These are phyloP conservation scores for Porites evermanni DNA, from an alignment of 92 coral and sea anemone species.

Conservation along the genomic window DNA sequence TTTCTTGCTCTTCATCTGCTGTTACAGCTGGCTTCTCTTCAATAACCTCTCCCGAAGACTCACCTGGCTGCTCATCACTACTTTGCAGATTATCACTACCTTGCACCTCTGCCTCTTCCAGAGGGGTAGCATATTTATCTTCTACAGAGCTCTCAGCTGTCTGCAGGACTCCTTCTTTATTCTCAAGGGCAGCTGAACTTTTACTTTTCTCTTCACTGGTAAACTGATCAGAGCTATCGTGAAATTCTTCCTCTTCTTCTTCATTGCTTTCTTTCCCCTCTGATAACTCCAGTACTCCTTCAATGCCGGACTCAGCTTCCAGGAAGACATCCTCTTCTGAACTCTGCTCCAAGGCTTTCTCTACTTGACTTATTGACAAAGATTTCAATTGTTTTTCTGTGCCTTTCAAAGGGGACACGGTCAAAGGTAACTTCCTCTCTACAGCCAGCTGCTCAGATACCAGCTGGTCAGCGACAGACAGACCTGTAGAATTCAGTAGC, in stretches of 20 bases:
- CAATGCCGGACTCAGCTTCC: slow-evolving; percentile 33
- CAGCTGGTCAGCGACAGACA: slow-evolving; percentile 20
- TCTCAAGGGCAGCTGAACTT: neutral
- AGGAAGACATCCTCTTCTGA: slow-evolving; percentile 26
- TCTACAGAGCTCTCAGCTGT: neutral
- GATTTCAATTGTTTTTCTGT: neutral
- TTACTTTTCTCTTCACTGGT: neutral
- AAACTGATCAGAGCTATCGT: slow-evolving; percentile 28
- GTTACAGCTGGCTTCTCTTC: slow-evolving; percentile 4
- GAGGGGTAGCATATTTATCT: neutral
- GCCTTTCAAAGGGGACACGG: neutral
- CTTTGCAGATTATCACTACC: neutral
- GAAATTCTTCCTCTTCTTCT: slow-evolving; percentile 25
- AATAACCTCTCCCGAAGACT: neutral
- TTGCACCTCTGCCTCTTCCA: neutral
- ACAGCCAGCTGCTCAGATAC: slow-evolving; percentile 28
- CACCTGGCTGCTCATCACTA: neutral
- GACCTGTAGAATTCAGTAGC: slow-evolving; percentile 2
- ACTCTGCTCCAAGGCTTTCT: neutral
- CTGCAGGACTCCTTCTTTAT: neutral
- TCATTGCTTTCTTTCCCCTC: neutral
- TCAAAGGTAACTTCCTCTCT: slow-evolving; percentile 6
- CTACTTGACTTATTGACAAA: slow-evolving; percentile 2
- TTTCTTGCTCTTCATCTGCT: neutral
- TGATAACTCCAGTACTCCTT: slow-evolving; percentile 4